Base-by-base conservation (phyloP, 1,140 invertebrate species). In the Dreissena polymorpha region DNA sequence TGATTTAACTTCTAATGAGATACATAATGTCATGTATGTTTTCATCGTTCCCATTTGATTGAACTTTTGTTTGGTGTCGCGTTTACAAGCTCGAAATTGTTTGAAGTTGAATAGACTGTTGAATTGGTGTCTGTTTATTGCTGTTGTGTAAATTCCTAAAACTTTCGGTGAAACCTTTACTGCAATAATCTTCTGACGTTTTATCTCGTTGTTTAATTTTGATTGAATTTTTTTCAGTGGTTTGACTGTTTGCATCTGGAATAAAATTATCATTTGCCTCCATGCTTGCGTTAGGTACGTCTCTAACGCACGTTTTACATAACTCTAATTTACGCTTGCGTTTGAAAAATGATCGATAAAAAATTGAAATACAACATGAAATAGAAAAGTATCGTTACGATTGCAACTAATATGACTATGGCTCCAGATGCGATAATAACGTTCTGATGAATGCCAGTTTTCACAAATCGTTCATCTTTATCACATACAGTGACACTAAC, bases 401-500 rank as follows among this genome's bases (percentile, higher is more conserved):
- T 16, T 18, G 39, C 8, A 21, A 27, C 12, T 0, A 10, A 21
- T n/a, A 76, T 65, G 21, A 76, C 50, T 12, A 50, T 64, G 10
- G 27, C 73, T 13, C 39, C 39, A 12, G 18, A n/a, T n/a, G n/a
- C 14, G 12, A 25, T 57, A 0, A 27, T 13, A 25, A 68, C 67
- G 0, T 23, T 25, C 8, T 68, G n/a, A n/a, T 57, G 64, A 53
- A 49, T 2, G 10, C 21, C 50, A n/a, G 29, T 67, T 16, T 49
- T n/a, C 51, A 63, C 51, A 21, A 29, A 76, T 16, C 27, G 21
- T 21, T 65, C 18, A 21, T 77, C 75, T 25, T 50, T 80, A 39
- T 69, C 77, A 80, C 77, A 80, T 5, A 60, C 14, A 5, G 65
- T 80, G 0, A 80, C 25, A n/a, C 16, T 70, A 3, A 68, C 39